Evolutionary conservation across 2,888 invertebrate species (phyloP).

Genomic region (Drosophila quasianomalipes): DNA sequence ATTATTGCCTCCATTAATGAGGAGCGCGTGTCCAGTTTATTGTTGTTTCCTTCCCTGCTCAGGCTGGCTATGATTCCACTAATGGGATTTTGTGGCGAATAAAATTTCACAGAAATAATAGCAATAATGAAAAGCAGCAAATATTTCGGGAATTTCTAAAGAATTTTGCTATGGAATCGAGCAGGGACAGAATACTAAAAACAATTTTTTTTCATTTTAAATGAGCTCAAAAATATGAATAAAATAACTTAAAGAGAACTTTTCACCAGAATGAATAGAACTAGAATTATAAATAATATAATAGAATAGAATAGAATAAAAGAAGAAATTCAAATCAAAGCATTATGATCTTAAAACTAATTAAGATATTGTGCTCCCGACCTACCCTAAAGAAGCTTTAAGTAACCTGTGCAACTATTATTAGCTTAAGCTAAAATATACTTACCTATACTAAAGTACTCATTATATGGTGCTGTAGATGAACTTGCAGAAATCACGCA

Average conservation of each 20-base stretch:
- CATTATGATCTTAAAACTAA: background rate
- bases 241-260: background rate
- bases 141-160: background rate
- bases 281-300: background rate
- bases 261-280: rapidly evolving
- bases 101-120: background rate
- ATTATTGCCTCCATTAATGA: slow-evolving; percentile 61
- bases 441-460: background rate
- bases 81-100: slow-evolving; percentile 1
- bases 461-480: background rate
- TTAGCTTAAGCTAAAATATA: background rate
- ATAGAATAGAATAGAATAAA: no score
- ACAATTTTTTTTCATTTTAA: background rate
- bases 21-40: slow-evolving; percentile 53
- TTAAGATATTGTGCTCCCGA: background rate
- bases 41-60: slow-evolving; percentile 25
- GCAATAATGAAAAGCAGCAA: background rate
- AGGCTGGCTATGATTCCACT: background rate
- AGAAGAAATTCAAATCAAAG: background rate
- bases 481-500: background rate
- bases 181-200: background rate
- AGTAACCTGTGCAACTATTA: background rate
- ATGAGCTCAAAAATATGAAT: background rate
- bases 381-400: background rate
- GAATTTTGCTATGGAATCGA: background rate